Evolutionary conservation across 2,888 invertebrate species (phyloP).

Genomic region (Abrostola triplasia): DNA sequence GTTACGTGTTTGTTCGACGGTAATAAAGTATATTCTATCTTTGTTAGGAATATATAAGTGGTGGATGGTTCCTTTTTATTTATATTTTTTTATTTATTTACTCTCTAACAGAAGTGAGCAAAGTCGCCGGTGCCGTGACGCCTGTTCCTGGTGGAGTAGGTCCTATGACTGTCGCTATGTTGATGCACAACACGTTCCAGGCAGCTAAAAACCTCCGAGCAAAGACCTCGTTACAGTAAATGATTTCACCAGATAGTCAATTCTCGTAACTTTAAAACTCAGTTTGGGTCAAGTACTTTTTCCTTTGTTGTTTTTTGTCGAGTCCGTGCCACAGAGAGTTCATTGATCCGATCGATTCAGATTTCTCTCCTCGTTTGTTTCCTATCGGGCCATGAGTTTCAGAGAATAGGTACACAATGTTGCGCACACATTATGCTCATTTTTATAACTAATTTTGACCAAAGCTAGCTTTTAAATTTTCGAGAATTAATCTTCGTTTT

Average conservation of each 20-base stretch:
- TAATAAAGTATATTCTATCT: no score
- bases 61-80: neutral
- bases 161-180: conserved; percentile 97
- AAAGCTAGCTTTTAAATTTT: no score
- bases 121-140: conserved; percentile 95
- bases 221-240: conserved; percentile 58
- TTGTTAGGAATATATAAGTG: neutral
- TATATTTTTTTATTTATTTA: conserved; percentile 1
- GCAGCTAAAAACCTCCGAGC: conserved; percentile 89
- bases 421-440: no score
- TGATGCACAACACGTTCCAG: conserved; percentile 95
- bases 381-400: no score
- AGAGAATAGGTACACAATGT: no score
- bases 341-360: no score
- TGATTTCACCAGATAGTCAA: conserved; percentile 1
- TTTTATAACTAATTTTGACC: no score
- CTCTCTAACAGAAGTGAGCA: conserved; percentile 89
- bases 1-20: no score
- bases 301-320: no score
- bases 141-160: conserved; percentile 98
- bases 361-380: no score
- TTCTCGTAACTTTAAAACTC: conserved; percentile 3
- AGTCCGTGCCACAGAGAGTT: no score
- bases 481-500: no score
- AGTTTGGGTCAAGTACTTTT: neutral